Percentiles rank a stretch among this genome's conserved stretches.
Conservation (phyloP, 2,113 vertebrate species). For the Illadopsis cleaveri region DNA sequence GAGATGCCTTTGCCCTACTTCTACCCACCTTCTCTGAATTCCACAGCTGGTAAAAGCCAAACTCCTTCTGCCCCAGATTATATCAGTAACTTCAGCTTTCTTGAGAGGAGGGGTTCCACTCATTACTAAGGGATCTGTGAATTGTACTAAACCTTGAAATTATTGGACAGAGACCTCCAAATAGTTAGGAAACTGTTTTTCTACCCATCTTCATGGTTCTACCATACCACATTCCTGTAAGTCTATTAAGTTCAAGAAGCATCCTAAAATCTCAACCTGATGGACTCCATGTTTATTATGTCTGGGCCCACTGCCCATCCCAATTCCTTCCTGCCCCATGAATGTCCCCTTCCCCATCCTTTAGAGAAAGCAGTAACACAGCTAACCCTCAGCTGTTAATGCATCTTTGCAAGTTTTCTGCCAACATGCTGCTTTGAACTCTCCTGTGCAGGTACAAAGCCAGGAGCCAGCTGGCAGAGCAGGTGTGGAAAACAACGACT, state of each 20-base stretch:
- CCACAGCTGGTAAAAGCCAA: neutral
- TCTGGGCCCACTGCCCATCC: neutral
- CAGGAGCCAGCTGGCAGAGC: slow-evolving; percentile 79
- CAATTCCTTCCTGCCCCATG: neutral
- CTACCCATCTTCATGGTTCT: neutral
- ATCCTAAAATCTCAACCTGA: neutral
- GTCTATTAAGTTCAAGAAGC: neutral
- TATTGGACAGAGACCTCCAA: neutral
- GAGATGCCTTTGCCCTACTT: accelerated
- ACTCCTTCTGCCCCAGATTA: neutral
- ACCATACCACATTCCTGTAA: neutral
- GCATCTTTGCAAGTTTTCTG: neutral
- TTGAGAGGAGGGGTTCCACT: neutral
- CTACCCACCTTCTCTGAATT: neutral
- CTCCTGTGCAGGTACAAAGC: slow-evolving; percentile 78
- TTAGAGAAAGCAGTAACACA: neutral
- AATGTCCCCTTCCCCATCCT: neutral
- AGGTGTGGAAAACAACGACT: slow-evolving; percentile 82
- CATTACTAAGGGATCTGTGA: neutral
- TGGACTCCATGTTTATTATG: neutral
- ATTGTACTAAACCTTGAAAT: neutral
- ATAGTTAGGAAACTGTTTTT: neutral
- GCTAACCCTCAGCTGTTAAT: neutral
- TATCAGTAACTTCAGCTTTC: neutral
- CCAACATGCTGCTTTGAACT: neutral